Evolutionary conservation across 2,113 vertebrate species (phyloP).

Genomic region (Dryoscopus gambensis): DNA sequence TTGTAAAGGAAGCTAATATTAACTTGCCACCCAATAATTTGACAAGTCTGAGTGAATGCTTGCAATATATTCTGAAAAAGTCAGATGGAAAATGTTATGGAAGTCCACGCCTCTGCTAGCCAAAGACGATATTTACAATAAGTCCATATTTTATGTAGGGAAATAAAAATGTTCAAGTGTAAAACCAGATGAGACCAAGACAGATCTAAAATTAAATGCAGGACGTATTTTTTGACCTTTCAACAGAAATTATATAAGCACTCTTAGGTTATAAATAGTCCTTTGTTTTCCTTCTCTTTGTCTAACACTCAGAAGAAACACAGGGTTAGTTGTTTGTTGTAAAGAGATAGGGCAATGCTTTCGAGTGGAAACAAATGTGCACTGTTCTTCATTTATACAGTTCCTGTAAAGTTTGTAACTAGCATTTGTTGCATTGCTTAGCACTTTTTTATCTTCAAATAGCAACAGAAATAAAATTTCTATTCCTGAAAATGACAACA

Average conservation of each 20-base stretch:
- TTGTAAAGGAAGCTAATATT: not conserved
- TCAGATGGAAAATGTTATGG: not conserved
- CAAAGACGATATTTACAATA: not conserved
- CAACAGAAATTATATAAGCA: slow-evolving; percentile 46
- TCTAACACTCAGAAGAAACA: slow-evolving; percentile 43
- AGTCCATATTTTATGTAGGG: not conserved
- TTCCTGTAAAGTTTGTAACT: not conserved
- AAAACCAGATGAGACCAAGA: not conserved
- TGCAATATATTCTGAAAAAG: not conserved
- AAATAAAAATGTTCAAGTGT: not conserved
- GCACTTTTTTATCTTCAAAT: not conserved
- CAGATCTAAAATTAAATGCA: slow-evolving; percentile 1
- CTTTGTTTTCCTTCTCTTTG: slow-evolving; percentile 49
- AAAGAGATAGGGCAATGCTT: slow-evolving; percentile 13
- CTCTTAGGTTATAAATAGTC: slow-evolving; percentile 34
- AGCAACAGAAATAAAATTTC: not conserved
- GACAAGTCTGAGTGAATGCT: not conserved
- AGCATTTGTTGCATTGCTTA: slow-evolving; percentile 24
- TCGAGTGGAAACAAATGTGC: slow-evolving; percentile 46
- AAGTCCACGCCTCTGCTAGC: not conserved
- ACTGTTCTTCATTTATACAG: slow-evolving; percentile 41
- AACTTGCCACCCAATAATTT: not conserved
- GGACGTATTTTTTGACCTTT: slow-evolving; percentile 25
- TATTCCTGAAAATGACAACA: not conserved
- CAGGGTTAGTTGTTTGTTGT: slow-evolving; percentile 27